Evolutionary conservation across 2,888 invertebrate species (phyloP), one percentile per base, ranked within the genome.

Genomic region (Lasioglossum malachurum): DNA sequence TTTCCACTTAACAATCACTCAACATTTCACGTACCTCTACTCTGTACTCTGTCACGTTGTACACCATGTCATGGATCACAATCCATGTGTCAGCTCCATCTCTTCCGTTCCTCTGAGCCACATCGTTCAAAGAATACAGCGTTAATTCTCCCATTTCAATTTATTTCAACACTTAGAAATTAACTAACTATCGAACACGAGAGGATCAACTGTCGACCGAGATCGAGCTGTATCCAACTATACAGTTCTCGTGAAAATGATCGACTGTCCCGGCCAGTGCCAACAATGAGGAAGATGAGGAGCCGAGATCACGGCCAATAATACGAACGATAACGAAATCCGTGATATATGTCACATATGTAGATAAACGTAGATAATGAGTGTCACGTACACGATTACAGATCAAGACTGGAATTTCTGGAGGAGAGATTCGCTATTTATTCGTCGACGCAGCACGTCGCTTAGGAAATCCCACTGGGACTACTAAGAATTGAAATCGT

Each of bases 1-100:
- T 27, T 27, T 27, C 27, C 60, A 60, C 12, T 60, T 8, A n/a
- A 12, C 64, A 31, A 35, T 67, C 23, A 10, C 38, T 38, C 67
- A 57, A n/a, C 10, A 19, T 67, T 23, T 14, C 64, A 14, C 75
- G 1, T 94, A 97, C 97, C 95, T 97, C 96, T 12, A 96, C 92
- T 0, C 97, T 87, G 92, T 97, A 97, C 14, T 96, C 95, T 3
- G 97, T 97, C 88, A 97, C 96, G 94, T 98, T 97, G 92, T 97
- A 98, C 5, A 98, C 97, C 41, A 92, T 93, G 92, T 97, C 96
- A 91, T 96, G 96, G 90, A 97, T 95, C 44, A 97, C 96, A 73
- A 97, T 94, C 97, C 97, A 98, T 0, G 96, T 94, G 0, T 96
- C 96, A 0, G 95, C 92, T 5, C 96, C 96, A 60, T 96, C 95